Evolutionary conservation across 2,113 vertebrate species (phyloP).

Genomic region (Urocitellus parryii): DNA sequence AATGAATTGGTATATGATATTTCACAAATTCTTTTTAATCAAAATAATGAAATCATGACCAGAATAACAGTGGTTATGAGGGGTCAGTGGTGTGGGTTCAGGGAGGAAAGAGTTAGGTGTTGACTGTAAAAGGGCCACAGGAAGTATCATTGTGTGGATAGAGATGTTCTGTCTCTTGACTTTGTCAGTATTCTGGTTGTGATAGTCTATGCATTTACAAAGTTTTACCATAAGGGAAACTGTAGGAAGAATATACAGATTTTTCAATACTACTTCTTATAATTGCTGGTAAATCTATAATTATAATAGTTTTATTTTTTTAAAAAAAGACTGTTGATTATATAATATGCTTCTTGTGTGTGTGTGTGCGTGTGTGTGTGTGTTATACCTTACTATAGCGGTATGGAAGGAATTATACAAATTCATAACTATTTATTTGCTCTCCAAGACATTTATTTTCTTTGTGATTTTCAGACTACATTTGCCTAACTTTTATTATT

Average conservation of each 20-base stretch:
- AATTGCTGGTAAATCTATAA: background rate
- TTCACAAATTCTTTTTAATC: constrained; percentile 36
- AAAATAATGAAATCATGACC: background rate
- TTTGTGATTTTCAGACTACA: background rate
- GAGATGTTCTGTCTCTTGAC: background rate
- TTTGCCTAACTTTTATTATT: background rate
- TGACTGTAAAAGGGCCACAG: background rate
- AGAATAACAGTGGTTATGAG: background rate
- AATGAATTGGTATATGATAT: background rate
- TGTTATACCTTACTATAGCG: background rate
- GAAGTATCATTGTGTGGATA: background rate
- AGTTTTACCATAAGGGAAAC: background rate
- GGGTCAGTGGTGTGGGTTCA: background rate
- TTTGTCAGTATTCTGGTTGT: background rate
- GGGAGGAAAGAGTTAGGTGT: too few species aligned
- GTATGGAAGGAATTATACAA: background rate
- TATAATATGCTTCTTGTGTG: background rate
- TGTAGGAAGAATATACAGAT: background rate
- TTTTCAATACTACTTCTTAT: background rate
- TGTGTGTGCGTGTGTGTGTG: background rate
- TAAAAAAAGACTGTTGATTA: background rate
- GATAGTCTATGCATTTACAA: background rate
- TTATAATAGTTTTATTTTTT: background rate
- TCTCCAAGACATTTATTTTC: background rate
- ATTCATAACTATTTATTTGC: background rate